Evolutionary conservation across 2,113 vertebrate genomes (phyloP), one percentile per base, ranked within the genome.

Genomic region (Bos indicus): DNA sequence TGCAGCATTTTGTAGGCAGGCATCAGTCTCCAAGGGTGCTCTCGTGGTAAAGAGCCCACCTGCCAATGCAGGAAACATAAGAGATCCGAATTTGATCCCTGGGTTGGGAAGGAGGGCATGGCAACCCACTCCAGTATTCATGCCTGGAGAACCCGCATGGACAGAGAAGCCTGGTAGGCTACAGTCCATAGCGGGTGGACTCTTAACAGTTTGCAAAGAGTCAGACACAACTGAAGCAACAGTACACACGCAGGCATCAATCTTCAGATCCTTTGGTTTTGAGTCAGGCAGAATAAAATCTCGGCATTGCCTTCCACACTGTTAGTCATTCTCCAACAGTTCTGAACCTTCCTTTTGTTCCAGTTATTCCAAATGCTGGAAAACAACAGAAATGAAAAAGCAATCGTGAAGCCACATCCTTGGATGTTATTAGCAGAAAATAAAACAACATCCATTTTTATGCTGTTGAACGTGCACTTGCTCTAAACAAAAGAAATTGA

Each of bases 331-430:
- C 60, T 95, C 19, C 82, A 40, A 9, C 1, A 1, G 16, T 64
- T 59, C 40, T 74, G n/a, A 40, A 74, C n/a, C 91, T 90, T 78
- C 23, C 51, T 87, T 97, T 97, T 95, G 82, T 94, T 91, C 12
- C 28, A 86, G 86, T 86, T 59, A 64, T 48, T 94, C 43, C 87
- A 74, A 88, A 85, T 9, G 23, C 13, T 6, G 2, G 80, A 62
- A 77, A 83, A 78, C 4, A 90, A 71, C 30, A 94, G 23, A 95
- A 97, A 95, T 51, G 84, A n/a, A 28, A 77, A 88, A 90, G 17
- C 17, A 64, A 33, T 40, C 46, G 19, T 46, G 36, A 88, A 88
- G 67, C 52, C 81, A 56, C 33, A 82, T 54, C 43, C 30, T 77
- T 85, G 28, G 7, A 13, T 94, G 7, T 82, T 91, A 88, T 87